Evolutionary conservation across 30 jellyfish, hydroid and myxozoan species (phyloP), one percentile per base, ranked within the genome.

Genomic region (Aurelia aurita complex sp. Pacific): DNA sequence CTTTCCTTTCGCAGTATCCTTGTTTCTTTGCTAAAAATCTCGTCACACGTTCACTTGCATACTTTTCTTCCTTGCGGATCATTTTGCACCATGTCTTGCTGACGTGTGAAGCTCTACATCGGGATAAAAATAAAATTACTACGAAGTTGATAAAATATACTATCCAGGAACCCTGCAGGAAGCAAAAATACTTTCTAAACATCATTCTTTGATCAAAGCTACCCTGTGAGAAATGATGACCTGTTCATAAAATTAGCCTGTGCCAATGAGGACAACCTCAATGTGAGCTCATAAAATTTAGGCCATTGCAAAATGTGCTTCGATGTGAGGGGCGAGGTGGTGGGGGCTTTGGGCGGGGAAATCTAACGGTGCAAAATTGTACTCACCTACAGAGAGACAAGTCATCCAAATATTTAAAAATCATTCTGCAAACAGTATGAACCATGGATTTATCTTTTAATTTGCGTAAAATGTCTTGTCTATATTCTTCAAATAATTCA

Each of bases 381-480:
- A 16, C 77, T 82, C 70, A 82, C 92, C 92, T 82, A 79, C 77
- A 70, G 33, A 82, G 83, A 8, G 92, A 82, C 23, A 71, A n/a
- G 77, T 82, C 85, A 16, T 82, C 92, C 80, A 82, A 66, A 73
- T 36, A 82, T 54, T 43, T 23, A 13, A 82, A 75, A 36, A 82
- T 82, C 36, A n/a, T 53, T 17, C n/a, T 82, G 71, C 77, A 55
- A 59, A 82, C 92, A 8, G 92, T 82, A 61, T 69, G 66, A 38
- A 11, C 52, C 85, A 82, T n/a, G 18, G 43, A 16, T 15, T 53
- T 29, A 8, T 68, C 92, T 35, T 52, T n/a, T 9, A 82, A 61
- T 18, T 65, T 72, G 17, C 83, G 64, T 29, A 82, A 5, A 23
- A 82, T 82, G 34, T 82, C 92, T 60, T 53, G 38, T 61, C 36